These are phyloP conservation scores for Acanthisitta chloris DNA, from an alignment of 2,113 vertebrate genomes.

Conservation along the genomic window DNA sequence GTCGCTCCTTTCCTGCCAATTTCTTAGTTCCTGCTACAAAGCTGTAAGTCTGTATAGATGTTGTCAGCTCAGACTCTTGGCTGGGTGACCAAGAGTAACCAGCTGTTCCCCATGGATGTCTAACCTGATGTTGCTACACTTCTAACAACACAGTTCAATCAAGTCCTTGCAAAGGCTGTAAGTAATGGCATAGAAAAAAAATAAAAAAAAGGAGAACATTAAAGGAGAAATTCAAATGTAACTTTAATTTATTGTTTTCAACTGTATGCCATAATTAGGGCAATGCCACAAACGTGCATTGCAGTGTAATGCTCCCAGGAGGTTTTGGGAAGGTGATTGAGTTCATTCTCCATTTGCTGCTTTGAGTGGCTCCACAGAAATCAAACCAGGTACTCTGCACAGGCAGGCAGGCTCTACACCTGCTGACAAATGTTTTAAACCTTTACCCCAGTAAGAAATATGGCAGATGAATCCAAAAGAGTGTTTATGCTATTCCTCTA, in stretches of 20 bases:
- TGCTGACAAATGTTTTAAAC: background rate
- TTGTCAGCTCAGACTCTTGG: background rate
- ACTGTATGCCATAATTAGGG: background rate
- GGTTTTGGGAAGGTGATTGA: background rate
- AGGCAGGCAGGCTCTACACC: background rate
- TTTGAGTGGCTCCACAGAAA: background rate
- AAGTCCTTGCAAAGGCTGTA: background rate
- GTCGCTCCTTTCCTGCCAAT: background rate
- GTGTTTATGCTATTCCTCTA: background rate
- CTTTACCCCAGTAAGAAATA: background rate
- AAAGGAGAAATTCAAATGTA: background rate
- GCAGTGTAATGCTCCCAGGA: background rate
- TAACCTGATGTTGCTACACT: background rate
- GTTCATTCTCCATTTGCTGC: background rate
- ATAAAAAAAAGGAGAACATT: background rate
- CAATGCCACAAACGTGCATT: rapidly evolving
- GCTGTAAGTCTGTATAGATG: background rate
- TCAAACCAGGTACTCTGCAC: background rate
- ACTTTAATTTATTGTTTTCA: background rate
- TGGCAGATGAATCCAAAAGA: background rate
- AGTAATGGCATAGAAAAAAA: background rate
- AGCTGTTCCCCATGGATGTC: background rate
- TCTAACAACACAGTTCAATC: background rate
- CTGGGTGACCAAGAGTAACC: background rate
- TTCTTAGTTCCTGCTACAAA: background rate